A percentile compares a stretch with the other conserved stretches of the same genome.
Evolutionary conservation across 2,888 invertebrate species (phyloP).

Genomic region (Eurytoma californica): DNA sequence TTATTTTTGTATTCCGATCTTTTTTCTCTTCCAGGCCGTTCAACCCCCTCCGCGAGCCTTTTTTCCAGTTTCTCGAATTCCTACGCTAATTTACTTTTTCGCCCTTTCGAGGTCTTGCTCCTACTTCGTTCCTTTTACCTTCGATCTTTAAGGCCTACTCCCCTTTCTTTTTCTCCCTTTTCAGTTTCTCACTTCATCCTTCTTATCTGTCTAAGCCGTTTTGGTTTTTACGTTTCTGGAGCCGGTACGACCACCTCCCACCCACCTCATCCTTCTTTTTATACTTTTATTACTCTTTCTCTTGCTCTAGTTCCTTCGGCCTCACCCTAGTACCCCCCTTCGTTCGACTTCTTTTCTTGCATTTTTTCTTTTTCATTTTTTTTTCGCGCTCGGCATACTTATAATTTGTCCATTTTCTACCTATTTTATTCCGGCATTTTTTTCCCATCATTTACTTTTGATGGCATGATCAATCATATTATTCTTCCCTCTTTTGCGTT

Average conservation of each 20-base stretch:
- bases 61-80: slow-evolving; percentile 10
- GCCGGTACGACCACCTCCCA: background rate
- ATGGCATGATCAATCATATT: background rate
- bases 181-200: slow-evolving; percentile 27
- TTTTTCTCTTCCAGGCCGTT: background rate
- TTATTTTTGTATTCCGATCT: slow-evolving; percentile 10
- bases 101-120: background rate
- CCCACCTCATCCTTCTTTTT: background rate
- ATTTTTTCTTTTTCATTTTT: background rate
- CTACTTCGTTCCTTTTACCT: background rate
- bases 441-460: background rate
- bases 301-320: background rate
- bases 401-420: slow-evolving; percentile 3
- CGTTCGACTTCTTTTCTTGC: background rate
- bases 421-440: background rate
- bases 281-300: slow-evolving; percentile 7
- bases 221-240: slow-evolving; percentile 6
- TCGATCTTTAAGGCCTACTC: background rate
- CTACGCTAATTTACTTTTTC: slow-evolving; percentile 31
- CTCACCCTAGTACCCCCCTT: background rate
- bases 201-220: slow-evolving; percentile 11
- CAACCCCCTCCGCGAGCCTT: background rate
- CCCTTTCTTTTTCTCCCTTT: background rate
- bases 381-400: background rate
- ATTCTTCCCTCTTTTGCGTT: background rate